Evolutionary conservation across 2,797 vertebrate species (phyloP).

Genomic region (Micrastur ruficollis): DNA sequence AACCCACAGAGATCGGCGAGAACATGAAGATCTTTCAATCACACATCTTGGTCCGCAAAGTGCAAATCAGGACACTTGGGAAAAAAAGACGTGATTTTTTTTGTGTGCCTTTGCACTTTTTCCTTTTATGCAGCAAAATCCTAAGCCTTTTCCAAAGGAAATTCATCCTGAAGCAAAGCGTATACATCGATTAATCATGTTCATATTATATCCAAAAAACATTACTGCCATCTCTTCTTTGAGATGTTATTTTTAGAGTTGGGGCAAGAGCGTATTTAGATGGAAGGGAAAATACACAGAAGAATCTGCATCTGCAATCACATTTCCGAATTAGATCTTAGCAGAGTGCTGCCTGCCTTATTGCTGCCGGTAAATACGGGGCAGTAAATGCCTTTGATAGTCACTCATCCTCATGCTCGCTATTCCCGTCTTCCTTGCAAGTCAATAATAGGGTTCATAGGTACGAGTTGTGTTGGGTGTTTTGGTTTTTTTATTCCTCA

Average conservation of each 20-base stretch:
- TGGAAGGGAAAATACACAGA: not conserved
- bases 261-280: not conserved
- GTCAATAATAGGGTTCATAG: not conserved
- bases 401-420: not conserved
- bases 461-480: not conserved
- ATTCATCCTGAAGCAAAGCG: not conserved
- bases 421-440: not conserved
- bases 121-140: not conserved
- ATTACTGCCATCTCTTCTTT: not conserved
- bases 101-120: not conserved
- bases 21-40: not conserved
- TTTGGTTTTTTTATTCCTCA: not conserved
- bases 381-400: not conserved
- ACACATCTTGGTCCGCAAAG: not conserved
- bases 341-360: not conserved
- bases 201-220: not conserved
- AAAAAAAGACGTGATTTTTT: not conserved
- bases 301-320: not conserved
- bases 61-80: not conserved
- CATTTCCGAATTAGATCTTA: constrained; percentile 18
- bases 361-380: not conserved
- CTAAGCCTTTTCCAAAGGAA: not conserved
- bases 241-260: constrained; percentile 1
- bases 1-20: not conserved
- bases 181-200: not conserved